A percentile compares a stretch with the other conserved stretches of the same genome.
These are phyloP conservation scores for Butorides virescens DNA, from an alignment of 2,113 vertebrate species.

Conservation along the genomic window DNA sequence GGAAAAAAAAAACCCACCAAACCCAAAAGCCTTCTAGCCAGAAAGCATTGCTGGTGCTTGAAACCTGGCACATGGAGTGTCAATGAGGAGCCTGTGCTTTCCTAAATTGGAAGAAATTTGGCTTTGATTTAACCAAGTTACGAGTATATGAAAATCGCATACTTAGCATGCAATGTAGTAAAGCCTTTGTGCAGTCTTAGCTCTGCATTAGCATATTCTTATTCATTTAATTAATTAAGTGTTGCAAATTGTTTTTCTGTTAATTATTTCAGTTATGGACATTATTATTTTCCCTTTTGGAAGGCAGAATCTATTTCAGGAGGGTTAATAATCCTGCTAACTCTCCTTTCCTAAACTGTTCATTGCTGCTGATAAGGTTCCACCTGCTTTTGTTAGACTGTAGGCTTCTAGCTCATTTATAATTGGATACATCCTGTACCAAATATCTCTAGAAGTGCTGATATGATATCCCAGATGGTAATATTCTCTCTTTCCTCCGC, in stretches of 20 bases:
- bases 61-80: background rate
- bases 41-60: background rate
- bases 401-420: constrained; percentile 45
- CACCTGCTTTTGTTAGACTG: constrained; percentile 48
- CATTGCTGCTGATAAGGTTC: constrained; percentile 47
- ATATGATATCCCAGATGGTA: constrained; percentile 60
- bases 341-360: constrained; percentile 20
- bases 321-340: constrained; percentile 57
- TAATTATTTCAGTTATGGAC: constrained; percentile 66
- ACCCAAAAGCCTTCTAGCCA: background rate
- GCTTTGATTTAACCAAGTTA: constrained; percentile 44
- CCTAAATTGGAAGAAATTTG: constrained; percentile 20
- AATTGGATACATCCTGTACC: constrained; percentile 63
- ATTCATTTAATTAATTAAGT: constrained; percentile 63
- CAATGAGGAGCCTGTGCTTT: background rate
- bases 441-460: constrained; percentile 51
- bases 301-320: constrained; percentile 40
- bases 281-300: constrained; percentile 56
- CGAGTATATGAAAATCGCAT: background rate
- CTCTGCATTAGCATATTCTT: constrained; percentile 51
- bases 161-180: constrained; percentile 2
- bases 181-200: constrained; percentile 26
- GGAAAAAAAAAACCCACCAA: background rate
- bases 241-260: constrained; percentile 57
- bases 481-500: constrained; percentile 38